phyloP scores from a whole-genome alignment of 2,113 vertebrate genomes.

The Grantiella picta region DNA sequence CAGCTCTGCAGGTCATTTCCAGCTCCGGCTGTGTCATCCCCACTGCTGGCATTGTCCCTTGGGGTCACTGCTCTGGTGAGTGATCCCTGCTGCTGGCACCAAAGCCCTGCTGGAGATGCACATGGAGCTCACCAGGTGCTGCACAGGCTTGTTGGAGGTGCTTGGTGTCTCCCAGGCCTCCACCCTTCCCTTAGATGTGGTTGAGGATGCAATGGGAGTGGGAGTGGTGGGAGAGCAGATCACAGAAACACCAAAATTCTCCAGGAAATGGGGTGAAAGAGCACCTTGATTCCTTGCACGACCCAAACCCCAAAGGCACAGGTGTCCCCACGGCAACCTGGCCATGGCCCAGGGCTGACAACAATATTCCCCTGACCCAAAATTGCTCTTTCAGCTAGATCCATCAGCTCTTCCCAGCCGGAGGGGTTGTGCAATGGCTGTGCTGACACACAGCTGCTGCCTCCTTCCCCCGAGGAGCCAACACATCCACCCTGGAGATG shows the following conservation, averaged over 20 bases:
- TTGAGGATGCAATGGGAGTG: rapidly evolving
- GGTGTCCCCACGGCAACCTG: not conserved
- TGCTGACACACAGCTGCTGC: not conserved
- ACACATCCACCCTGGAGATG: not conserved
- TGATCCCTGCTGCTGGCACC: not conserved
- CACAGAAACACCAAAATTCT: not conserved
- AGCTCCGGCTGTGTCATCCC: not conserved
- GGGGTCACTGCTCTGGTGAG: not conserved
- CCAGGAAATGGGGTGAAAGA: not conserved
- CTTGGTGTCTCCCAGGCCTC: not conserved
- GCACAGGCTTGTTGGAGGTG: not conserved
- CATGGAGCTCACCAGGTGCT: not conserved
- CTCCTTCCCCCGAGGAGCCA: not conserved
- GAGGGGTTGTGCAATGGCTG: not conserved
- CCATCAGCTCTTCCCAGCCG: not conserved
- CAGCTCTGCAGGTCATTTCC: not conserved
- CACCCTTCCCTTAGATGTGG: not conserved
- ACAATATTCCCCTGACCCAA: not conserved
- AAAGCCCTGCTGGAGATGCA: not conserved
- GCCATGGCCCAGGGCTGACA: not conserved
- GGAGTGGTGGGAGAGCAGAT: not conserved
- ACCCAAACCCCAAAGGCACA: not conserved
- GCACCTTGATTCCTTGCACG: not conserved
- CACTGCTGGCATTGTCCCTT: rapidly evolving
- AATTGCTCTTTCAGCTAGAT: not conserved